phyloP scores from a whole-genome alignment of 2,797 vertebrate genomes.

The Microtus californicus region DNA sequence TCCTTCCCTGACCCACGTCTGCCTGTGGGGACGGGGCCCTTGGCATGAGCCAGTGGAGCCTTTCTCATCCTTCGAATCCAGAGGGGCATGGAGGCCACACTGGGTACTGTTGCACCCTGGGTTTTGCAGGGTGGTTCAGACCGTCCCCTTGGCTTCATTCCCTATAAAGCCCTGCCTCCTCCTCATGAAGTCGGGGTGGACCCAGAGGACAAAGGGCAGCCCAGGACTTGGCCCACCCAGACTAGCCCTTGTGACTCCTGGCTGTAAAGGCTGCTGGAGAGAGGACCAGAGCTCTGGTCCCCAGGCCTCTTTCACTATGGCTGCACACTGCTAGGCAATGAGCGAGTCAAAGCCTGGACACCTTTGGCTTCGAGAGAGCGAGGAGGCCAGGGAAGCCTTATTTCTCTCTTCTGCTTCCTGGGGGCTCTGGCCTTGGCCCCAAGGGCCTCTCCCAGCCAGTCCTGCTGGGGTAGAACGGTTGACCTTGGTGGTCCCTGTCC shows the following conservation, averaged over 20 bases:
- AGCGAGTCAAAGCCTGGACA: background rate
- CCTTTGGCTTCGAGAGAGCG: background rate
- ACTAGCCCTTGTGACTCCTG: background rate
- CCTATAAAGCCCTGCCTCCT: too few relatives aligned
- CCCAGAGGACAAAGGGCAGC: accelerated
- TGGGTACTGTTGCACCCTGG: background rate
- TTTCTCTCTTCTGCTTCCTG: background rate
- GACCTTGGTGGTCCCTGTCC: accelerated
- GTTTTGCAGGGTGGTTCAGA: background rate
- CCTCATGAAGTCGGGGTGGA: background rate
- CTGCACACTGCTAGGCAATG: background rate
- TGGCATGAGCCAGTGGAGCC: accelerated
- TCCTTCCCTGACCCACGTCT: accelerated
- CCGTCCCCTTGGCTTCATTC: accelerated
- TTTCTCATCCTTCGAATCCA: background rate
- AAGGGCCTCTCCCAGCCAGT: too few relatives aligned
- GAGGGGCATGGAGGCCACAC: accelerated
- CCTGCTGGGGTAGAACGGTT: background rate
- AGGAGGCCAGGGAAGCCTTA: background rate
- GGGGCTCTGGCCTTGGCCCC: background rate
- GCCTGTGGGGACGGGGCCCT: accelerated
- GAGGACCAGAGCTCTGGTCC: background rate
- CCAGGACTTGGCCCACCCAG: accelerated
- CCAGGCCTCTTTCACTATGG: background rate
- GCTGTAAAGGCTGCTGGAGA: background rate